Conservation (phyloP, 2,888 invertebrate species). For the Anarsia innoxiella region DNA sequence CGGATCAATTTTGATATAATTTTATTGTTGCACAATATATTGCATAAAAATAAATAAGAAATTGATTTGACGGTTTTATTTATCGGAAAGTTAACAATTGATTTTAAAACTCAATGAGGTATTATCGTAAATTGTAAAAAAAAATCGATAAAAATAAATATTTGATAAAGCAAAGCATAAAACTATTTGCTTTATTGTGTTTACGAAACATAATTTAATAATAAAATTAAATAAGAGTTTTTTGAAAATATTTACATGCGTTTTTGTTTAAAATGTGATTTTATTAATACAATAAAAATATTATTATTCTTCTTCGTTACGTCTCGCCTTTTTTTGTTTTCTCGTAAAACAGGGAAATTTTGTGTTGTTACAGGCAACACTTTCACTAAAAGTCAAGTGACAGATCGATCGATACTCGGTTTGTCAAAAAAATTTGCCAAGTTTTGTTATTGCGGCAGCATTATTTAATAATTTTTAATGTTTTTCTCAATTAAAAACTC, state of each 20-base stretch:
- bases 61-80: neutral
- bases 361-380: constrained; percentile 28
- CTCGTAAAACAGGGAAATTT: constrained; percentile 3
- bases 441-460: constrained; percentile 2
- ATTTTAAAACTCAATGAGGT: too few relatives aligned
- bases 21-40: neutral
- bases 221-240: neutral
- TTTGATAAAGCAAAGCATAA: too few relatives aligned
- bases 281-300: neutral
- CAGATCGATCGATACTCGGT: constrained; percentile 22
- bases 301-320: neutral
- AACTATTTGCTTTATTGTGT: too few relatives aligned
- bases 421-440: constrained; percentile 19
- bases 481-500: constrained; percentile 49
- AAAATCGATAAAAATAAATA: too few relatives aligned
- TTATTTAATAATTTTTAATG: constrained; percentile 32
- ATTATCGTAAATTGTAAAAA: too few relatives aligned
- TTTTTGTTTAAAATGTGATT: neutral
- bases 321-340: neutral
- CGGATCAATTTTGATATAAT: neutral
- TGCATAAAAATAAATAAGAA: neutral
- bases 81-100: neutral
- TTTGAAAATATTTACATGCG: neutral
- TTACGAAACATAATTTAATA: too few relatives aligned
- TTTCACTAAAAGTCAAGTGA: constrained; percentile 15